phyloP scores from a whole-genome alignment of 2,888 invertebrate genomes.

The Stegophylla sp. region DNA sequence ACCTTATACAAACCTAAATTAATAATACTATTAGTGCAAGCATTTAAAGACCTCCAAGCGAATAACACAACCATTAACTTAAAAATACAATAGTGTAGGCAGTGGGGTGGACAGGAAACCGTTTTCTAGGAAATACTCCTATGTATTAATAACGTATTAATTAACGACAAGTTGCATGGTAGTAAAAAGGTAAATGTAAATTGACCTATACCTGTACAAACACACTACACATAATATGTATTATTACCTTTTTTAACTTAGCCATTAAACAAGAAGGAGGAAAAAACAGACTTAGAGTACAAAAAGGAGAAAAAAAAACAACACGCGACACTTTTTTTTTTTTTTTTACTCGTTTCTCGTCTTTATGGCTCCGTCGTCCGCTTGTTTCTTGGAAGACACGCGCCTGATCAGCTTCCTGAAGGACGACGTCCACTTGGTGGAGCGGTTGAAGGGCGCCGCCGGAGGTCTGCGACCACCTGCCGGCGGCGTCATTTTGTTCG shows the following conservation, averaged over 20 bases:
- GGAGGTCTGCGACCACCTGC: constrained; percentile 50
- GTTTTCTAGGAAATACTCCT: too few species aligned
- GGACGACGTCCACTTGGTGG: constrained; percentile 71
- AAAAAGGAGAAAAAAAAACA: neutral
- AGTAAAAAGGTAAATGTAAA: too few species aligned
- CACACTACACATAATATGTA: too few species aligned
- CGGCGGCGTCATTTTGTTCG: constrained; percentile 23
- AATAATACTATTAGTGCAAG: neutral
- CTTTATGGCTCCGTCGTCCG: neutral
- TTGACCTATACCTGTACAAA: too few species aligned
- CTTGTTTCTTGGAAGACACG: constrained; percentile 61
- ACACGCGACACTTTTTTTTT: too few species aligned
- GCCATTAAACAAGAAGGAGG: too few species aligned
- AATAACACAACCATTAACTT: neutral
- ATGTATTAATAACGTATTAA: too few species aligned
- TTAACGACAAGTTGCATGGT: too few species aligned
- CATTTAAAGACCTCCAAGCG: neutral
- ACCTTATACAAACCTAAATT: neutral
- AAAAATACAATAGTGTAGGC: too few species aligned
- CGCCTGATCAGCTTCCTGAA: constrained; percentile 69
- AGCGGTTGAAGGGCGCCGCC: constrained; percentile 62
- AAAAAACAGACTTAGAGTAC: neutral
- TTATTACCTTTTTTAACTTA: too few species aligned
- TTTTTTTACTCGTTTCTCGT: too few species aligned
- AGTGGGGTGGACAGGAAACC: too few species aligned